Conservation (phyloP, 2,888 invertebrate genomes). For the Rotaria socialis region DNA sequence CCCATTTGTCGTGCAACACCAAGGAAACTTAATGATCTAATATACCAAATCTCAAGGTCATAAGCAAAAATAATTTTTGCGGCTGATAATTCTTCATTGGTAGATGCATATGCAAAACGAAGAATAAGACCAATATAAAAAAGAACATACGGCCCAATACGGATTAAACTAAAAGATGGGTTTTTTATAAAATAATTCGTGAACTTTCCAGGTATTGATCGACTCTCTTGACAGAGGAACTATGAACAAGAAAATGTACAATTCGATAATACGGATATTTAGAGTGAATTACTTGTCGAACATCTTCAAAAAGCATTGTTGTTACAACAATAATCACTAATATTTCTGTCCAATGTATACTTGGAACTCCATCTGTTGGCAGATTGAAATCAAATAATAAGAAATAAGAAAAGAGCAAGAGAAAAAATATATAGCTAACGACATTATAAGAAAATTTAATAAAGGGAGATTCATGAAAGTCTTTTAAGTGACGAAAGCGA, state of each 20-base stretch:
- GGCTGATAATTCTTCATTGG: too few species aligned
- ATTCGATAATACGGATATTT: too few species aligned
- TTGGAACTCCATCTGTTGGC: conserved; percentile 19
- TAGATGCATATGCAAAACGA: too few species aligned
- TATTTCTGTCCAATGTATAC: conserved; percentile 36
- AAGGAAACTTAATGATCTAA: background rate
- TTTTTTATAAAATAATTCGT: too few species aligned
- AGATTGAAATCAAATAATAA: conserved; percentile 36
- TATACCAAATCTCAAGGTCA: background rate
- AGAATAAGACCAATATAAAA: too few species aligned
- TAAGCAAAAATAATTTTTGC: background rate
- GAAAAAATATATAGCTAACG: conserved; percentile 38
- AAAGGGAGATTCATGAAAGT: background rate
- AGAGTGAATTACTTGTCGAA: background rate
- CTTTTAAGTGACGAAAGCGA: background rate
- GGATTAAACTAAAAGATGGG: too few species aligned
- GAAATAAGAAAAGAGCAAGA: conserved; percentile 39
- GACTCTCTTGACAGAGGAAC: too few species aligned
- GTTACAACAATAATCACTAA: conserved; percentile 11
- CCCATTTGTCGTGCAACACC: conserved; percentile 55
- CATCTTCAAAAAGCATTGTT: conserved; percentile 42
- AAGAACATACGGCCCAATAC: too few species aligned
- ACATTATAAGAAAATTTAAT: background rate
- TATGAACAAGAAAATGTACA: too few species aligned
- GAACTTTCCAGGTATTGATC: too few species aligned